These are phyloP conservation scores for Zaprionus kolodkinae DNA, from an alignment of 1,140 invertebrate species.

Conservation along the genomic window DNA sequence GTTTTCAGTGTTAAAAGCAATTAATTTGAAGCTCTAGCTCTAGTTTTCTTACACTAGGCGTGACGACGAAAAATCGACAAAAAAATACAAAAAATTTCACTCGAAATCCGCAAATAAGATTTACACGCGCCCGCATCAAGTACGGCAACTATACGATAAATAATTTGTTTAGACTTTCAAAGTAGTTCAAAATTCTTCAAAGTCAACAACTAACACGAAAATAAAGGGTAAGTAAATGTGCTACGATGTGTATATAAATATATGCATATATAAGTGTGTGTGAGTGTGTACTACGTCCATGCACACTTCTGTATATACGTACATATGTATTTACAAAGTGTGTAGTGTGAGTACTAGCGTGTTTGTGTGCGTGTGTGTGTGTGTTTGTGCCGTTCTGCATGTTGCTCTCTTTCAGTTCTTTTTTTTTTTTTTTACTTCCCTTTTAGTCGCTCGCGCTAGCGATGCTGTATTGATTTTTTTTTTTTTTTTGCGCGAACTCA, in stretches of 20 bases:
- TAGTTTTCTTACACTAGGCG: slow-evolving; percentile 51
- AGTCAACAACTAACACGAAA: slow-evolving; percentile 50
- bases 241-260: slow-evolving; percentile 28
- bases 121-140: slow-evolving; percentile 37
- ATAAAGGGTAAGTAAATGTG: slow-evolving; percentile 56
- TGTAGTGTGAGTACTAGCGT: slow-evolving; percentile 7
- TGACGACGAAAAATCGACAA: slow-evolving; percentile 54
- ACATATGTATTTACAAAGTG: slow-evolving; percentile 7
- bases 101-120: slow-evolving; percentile 43
- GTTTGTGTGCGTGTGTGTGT: background rate
- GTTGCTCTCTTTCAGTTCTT: slow-evolving; percentile 48
- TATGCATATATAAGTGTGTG: slow-evolving; percentile 1
- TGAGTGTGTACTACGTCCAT: slow-evolving; percentile 5
- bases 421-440: slow-evolving; percentile 52
- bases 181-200: slow-evolving; percentile 46
- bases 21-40: slow-evolving; percentile 53
- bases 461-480: slow-evolving; percentile 82
- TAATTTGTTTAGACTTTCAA: slow-evolving; percentile 44
- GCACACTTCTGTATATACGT: slow-evolving; percentile 14
- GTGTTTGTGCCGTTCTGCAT: slow-evolving; percentile 29
- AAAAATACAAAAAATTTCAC: slow-evolving; percentile 50
- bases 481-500: slow-evolving; percentile 61
- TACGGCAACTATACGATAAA: slow-evolving; percentile 26
- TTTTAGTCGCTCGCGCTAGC: slow-evolving; percentile 55
- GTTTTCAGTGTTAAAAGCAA: slow-evolving; percentile 66